Conservation (phyloP, 2,888 invertebrate genomes). For the Xanthostigma xanthostigma region DNA sequence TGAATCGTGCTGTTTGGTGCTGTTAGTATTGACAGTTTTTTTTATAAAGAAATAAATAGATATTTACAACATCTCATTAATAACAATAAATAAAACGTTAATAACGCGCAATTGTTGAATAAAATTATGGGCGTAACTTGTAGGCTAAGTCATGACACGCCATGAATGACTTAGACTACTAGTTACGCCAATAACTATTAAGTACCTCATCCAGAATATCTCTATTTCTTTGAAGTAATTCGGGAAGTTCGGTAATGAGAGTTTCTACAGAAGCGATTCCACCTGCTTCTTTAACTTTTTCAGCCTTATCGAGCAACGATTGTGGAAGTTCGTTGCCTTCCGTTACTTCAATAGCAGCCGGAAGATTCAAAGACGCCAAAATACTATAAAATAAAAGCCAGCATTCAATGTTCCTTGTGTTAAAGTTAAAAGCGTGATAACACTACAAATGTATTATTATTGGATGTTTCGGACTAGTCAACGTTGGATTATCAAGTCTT, state of each 20-base stretch:
- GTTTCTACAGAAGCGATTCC: conserved; percentile 56
- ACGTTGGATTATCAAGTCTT: neutral
- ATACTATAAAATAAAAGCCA: conserved; percentile 34
- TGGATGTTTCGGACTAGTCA: neutral
- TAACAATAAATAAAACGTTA: too few relatives aligned
- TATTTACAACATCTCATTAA: too few relatives aligned
- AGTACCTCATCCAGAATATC: conserved; percentile 86
- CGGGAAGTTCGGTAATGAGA: conserved; percentile 77
- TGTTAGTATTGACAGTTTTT: too few relatives aligned
- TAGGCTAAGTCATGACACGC: too few relatives aligned
- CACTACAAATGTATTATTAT: too few relatives aligned
- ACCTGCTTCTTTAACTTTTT: conserved; percentile 57
- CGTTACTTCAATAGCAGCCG: conserved; percentile 86
- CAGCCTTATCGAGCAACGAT: conserved; percentile 75
- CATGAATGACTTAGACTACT: too few relatives aligned
- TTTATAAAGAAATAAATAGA: too few relatives aligned
- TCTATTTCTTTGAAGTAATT: conserved; percentile 75
- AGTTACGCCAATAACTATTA: too few relatives aligned
- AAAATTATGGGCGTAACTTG: too few relatives aligned
- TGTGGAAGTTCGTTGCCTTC: conserved; percentile 65
- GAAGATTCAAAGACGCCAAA: conserved; percentile 85
- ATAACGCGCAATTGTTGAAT: too few relatives aligned
- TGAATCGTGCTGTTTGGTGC: too few relatives aligned
- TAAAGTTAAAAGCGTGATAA: too few relatives aligned
- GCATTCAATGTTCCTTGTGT: neutral